phyloP scores from a whole-genome alignment of 2,113 vertebrate genomes.

The Paramisgurnus dabryanus region DNA sequence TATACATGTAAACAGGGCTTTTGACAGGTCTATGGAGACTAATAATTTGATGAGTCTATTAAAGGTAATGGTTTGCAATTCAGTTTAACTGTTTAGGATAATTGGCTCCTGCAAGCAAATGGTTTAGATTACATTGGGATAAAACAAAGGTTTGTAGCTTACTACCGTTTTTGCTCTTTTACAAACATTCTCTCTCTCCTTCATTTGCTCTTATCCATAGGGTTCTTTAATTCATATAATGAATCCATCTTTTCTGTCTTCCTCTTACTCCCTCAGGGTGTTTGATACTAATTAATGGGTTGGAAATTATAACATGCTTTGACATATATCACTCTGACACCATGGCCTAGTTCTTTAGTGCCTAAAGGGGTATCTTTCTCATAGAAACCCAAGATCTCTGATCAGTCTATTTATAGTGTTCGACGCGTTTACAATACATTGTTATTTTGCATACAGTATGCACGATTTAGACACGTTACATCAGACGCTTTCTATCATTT shows the following conservation, averaged over 20 bases:
- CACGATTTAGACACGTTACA: neutral
- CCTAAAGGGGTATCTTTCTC: constrained; percentile 33
- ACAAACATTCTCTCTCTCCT: neutral
- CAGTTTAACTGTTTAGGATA: constrained; percentile 44
- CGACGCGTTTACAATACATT: neutral
- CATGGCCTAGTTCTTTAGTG: constrained; percentile 37
- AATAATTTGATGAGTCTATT: constrained; percentile 34
- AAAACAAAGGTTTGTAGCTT: constrained; percentile 14
- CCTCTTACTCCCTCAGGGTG: constrained; percentile 23
- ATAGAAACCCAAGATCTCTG: neutral
- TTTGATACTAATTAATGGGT: constrained; percentile 49
- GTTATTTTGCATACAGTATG: neutral
- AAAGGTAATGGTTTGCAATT: constrained; percentile 31
- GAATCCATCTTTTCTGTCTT: constrained; percentile 20
- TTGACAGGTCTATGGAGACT: constrained; percentile 23
- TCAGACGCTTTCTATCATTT: no score
- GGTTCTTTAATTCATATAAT: constrained; percentile 26
- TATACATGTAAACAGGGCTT: constrained; percentile 3
- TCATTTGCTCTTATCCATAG: constrained; percentile 24
- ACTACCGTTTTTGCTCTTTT: neutral
- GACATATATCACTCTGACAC: constrained; percentile 42
- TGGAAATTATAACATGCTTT: constrained; percentile 48
- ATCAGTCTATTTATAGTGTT: constrained; percentile 32
- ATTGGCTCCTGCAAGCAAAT: constrained; percentile 47
- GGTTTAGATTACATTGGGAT: constrained; percentile 42